Evolutionary conservation across 2,888 invertebrate species (phyloP).

Genomic region (Electrophaes corylata): DNA sequence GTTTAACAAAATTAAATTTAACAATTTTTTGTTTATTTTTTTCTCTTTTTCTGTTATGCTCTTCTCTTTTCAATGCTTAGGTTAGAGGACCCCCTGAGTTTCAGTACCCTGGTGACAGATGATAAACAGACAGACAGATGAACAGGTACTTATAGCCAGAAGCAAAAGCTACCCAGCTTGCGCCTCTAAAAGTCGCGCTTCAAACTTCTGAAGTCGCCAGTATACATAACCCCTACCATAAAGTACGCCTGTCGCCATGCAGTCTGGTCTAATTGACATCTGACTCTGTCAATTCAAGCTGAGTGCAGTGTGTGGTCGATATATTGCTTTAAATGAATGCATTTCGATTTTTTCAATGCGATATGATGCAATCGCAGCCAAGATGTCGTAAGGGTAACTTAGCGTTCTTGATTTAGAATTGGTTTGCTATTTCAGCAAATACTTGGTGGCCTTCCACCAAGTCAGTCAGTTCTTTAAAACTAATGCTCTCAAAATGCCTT

Average conservation of each 20-base stretch:
- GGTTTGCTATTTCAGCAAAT: neutral
- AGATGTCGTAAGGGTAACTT: neutral
- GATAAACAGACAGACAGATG: too few relatives aligned
- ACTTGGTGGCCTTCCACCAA: too few relatives aligned
- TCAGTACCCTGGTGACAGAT: too few relatives aligned
- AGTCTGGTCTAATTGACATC: slow-evolving; percentile 31
- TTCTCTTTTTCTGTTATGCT: too few relatives aligned
- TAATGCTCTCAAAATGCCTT: too few relatives aligned
- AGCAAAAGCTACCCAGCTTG: too few relatives aligned
- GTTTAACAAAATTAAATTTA: too few relatives aligned
- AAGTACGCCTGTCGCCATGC: slow-evolving; percentile 26
- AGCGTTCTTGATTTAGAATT: neutral
- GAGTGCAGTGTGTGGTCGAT: slow-evolving; percentile 33
- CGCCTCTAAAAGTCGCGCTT: neutral
- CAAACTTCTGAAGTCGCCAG: slow-evolving; percentile 1
- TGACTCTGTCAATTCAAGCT: slow-evolving; percentile 25
- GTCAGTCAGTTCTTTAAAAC: too few relatives aligned
- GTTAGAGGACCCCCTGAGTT: too few relatives aligned
- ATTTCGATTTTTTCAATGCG: slow-evolving; percentile 33
- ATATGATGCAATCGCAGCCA: slow-evolving; percentile 18
- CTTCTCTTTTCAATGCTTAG: too few relatives aligned
- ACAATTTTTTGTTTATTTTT: too few relatives aligned
- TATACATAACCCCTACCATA: slow-evolving; percentile 9
- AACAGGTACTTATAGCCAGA: too few relatives aligned
- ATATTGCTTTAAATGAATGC: slow-evolving; percentile 32